phyloP scores from a whole-genome alignment of 2,113 vertebrate species.

The Thamnophis sirtalis region DNA sequence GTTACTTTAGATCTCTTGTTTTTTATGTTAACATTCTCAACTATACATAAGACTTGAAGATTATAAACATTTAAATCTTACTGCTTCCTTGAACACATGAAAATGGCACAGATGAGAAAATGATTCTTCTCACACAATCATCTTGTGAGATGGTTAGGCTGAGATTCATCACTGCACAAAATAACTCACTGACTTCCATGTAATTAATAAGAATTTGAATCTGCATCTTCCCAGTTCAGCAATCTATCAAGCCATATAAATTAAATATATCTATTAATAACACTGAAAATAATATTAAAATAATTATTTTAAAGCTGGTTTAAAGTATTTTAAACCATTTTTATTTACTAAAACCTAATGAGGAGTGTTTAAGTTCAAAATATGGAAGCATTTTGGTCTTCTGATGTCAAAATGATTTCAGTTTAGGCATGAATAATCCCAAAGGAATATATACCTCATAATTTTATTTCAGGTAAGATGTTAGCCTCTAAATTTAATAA shows the following conservation, averaged over 20 bases:
- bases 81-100: background rate
- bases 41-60: constrained; percentile 25
- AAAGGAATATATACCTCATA: constrained; percentile 34
- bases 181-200: background rate
- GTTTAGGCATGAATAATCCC: background rate
- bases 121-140: background rate
- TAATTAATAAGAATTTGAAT: no score
- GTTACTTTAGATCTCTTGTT: background rate
- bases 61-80: background rate
- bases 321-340: no score
- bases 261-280: no score
- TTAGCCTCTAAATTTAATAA: no score
- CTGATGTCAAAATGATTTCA: background rate
- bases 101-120: background rate
- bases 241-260: no score
- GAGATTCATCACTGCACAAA: background rate
- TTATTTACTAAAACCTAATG: background rate
- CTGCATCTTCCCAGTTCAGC: no score
- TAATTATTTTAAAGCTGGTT: background rate
- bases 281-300: background rate
- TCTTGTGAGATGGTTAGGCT: background rate
- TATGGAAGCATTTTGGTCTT: background rate
- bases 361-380: no score
- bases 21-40: constrained; percentile 16
- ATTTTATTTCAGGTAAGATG: background rate